Evolutionary conservation across 2,113 vertebrate genomes (phyloP), one percentile per base, ranked within the genome.

Genomic region (Hemichromis elongatus): DNA sequence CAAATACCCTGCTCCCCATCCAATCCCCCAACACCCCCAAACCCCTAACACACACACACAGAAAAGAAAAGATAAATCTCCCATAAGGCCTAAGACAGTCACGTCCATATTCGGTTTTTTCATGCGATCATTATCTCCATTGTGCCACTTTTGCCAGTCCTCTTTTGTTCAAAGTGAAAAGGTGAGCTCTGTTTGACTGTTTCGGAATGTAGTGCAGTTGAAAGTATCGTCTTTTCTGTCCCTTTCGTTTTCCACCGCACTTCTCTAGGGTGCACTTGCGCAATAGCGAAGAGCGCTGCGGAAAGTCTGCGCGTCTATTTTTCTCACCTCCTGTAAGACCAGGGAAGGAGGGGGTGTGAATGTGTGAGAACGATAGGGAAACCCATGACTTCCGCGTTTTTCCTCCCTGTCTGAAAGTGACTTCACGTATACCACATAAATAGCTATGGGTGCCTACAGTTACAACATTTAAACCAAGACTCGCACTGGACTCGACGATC

Each of bases 301-400:
- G 92, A 94, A 95, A 92, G 53, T 90, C 78, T 88, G 19, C 4
- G 6, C 70, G 80, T 85, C 79, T 82, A 6, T 28, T 63, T 83
- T 89, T 89, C 87, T 78, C 90, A 77, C 77, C 89, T 83, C 83
- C 11, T 28, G 56, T 30, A 7, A 61, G 21, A 4, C 6, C 24
- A 35, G 37, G 18, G 24, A 82, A 16, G 57, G 52, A 28, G 57
- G 84, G 78, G 47, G 78, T 52, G 70, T 61, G 73, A 12, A 5
- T 28, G 59, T 45, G 87, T 26, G 80, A 52, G 83, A 88, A 82
- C 70, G 84, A 79, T 16, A 90, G 91, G 92, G 94, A 93, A 94
- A 95, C 84, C 94, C 93, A 89, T 93, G 92, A 96, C 93, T 95
- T 95, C 94, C 94, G 89, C 37, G 10, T 93, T 90, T 94, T 91